These are phyloP conservation scores for Chondrosia reniformis DNA, from an alignment of 37 sponge, comb jelly and placozoan species.

Conservation along the genomic window DNA sequence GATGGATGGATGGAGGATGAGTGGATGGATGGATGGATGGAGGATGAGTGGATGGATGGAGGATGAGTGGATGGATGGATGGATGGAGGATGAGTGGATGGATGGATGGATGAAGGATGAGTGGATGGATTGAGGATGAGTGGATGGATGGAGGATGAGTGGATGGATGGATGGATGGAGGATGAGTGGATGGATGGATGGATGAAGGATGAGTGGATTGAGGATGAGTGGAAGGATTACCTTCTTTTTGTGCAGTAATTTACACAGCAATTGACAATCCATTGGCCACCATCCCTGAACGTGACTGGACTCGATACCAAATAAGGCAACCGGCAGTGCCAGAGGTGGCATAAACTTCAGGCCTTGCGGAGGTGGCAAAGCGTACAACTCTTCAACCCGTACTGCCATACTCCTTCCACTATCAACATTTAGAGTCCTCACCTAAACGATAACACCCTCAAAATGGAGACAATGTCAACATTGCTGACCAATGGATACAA, in stretches of 20 bases:
- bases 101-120: no score
- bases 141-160: no score
- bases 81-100: no score
- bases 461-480: neutral
- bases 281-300: constrained; percentile 12
- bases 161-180: neutral
- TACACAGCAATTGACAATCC: constrained; percentile 17
- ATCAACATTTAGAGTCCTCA: neutral
- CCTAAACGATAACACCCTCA: neutral
- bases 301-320: neutral
- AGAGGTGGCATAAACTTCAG: neutral
- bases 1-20: no score
- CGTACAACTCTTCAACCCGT: neutral
- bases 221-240: neutral
- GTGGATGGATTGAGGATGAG: no score
- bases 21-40: no score
- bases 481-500: neutral
- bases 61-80: no score
- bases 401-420: neutral
- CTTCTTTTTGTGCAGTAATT: neutral
- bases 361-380: neutral
- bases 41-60: no score
- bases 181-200: neutral
- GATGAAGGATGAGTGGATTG: neutral
- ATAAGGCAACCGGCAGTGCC: neutral